Percentiles rank a stretch among this genome's conserved stretches.
These are phyloP conservation scores for Erithacus rubecula DNA, from an alignment of 2,797 vertebrate genomes.

Conservation along the genomic window DNA sequence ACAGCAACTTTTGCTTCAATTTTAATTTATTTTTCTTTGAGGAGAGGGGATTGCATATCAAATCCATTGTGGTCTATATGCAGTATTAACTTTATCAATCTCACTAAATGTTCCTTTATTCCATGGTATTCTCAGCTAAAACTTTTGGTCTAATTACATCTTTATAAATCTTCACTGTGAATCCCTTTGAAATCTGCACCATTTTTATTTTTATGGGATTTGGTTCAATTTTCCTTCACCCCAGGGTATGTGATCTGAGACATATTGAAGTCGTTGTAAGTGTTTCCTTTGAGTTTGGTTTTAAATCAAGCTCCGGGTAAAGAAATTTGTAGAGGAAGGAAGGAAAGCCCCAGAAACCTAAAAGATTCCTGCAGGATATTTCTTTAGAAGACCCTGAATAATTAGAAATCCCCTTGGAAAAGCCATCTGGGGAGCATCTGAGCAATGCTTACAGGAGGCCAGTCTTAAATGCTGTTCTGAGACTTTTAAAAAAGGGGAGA, in stretches of 20 bases:
- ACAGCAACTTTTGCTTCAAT: neutral
- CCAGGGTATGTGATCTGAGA: neutral
- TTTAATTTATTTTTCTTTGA: slow-evolving; percentile 14
- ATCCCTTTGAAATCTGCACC: neutral
- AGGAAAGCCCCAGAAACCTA: slow-evolving; percentile 15
- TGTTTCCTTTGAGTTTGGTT: slow-evolving; percentile 19
- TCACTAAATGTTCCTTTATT: neutral
- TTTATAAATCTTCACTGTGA: neutral
- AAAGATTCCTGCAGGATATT: neutral
- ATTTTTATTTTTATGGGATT: slow-evolving; percentile 1
- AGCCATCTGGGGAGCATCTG: slow-evolving; percentile 38
- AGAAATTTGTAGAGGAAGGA: slow-evolving; percentile 37
- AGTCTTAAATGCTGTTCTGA: neutral
- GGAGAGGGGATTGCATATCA: neutral
- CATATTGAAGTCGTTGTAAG: slow-evolving; percentile 14
- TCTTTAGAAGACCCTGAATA: neutral
- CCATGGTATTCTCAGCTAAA: neutral
- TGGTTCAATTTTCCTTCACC: neutral
- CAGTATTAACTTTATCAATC: neutral
- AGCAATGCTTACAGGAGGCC: neutral
- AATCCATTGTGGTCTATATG: neutral
- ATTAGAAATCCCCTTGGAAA: slow-evolving; percentile 35
- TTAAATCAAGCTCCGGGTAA: slow-evolving; percentile 1
- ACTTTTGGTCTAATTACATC: neutral
- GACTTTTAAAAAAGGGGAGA: neutral